phyloP scores from a whole-genome alignment of 2,113 vertebrate genomes.

The Scatophagus argus region DNA sequence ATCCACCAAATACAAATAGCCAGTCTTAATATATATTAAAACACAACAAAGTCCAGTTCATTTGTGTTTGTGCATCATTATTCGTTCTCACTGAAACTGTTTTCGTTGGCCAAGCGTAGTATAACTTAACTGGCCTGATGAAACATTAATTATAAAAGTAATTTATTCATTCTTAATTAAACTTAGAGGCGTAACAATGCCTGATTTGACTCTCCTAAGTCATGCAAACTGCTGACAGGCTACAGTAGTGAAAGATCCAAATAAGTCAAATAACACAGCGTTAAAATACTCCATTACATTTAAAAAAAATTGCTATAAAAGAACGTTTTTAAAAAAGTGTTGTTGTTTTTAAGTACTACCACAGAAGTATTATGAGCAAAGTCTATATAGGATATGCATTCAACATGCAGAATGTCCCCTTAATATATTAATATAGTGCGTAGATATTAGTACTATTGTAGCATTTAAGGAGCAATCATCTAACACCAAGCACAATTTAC shows the following conservation, averaged over 20 bases:
- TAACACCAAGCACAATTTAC: no score
- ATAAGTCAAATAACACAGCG: not conserved
- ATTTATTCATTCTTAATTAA: constrained; percentile 66
- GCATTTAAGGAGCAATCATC: not conserved
- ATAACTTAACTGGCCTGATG: constrained; percentile 28
- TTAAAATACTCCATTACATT: not conserved
- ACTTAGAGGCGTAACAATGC: constrained; percentile 3
- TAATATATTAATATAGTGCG: not conserved
- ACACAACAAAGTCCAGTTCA: not conserved
- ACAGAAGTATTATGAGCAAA: not conserved
- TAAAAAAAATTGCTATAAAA: no score
- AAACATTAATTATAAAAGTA: constrained; percentile 64
- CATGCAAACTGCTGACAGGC: constrained; percentile 24
- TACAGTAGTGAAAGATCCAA: not conserved
- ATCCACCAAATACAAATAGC: not conserved
- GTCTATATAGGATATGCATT: not conserved
- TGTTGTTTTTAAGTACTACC: not conserved
- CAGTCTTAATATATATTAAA: not conserved
- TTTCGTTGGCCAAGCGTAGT: not conserved
- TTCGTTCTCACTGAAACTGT: not conserved
- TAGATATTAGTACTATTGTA: not conserved
- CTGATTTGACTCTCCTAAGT: constrained; percentile 39
- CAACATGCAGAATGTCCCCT: not conserved
- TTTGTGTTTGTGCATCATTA: not conserved
- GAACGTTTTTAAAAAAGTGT: no score